A percentile compares a stretch with the other conserved stretches of the same genome.
Conservation (phyloP, 2,113 vertebrate genomes). For the Myrmophylax atrothorax region DNA sequence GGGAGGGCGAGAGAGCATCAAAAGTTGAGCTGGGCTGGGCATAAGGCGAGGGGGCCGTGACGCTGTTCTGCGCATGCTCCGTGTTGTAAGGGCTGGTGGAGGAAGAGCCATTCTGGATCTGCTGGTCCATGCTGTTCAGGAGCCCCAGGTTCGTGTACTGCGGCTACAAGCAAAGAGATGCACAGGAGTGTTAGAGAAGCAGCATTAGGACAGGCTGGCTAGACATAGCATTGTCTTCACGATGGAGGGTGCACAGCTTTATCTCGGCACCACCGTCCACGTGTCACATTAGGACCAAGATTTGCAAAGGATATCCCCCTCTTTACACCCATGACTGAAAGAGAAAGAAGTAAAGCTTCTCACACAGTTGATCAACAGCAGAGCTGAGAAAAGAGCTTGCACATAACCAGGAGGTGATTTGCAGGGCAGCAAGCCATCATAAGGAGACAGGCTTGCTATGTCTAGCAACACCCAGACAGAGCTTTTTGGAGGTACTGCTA, state of each 20-base stretch:
- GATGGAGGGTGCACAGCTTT: not conserved
- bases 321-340: not conserved
- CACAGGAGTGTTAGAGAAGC: not conserved
- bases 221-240: accelerated
- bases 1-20: slow-evolving; percentile 92
- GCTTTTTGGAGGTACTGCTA: not conserved
- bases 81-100: slow-evolving; percentile 98
- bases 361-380: not conserved
- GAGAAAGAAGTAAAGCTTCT: not conserved
- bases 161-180: slow-evolving; percentile 76
- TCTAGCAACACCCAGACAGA: not conserved
- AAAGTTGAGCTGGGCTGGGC: slow-evolving; percentile 98
- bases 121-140: slow-evolving; percentile 98
- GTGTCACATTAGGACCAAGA: not conserved
- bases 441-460: not conserved
- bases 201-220: not conserved
- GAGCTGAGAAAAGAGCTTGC: not conserved
- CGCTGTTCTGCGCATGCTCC: slow-evolving; percentile 92
- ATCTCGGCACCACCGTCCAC: accelerated
- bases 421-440: not conserved
- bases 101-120: slow-evolving; percentile 94
- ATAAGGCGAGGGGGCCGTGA: slow-evolving; percentile 93
- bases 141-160: slow-evolving; percentile 99
- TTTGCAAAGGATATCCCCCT: not conserved
- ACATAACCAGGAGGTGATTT: not conserved